These are phyloP conservation scores for Monomorium pharaonis DNA, from an alignment of 1,140 invertebrate species.

Conservation along the genomic window DNA sequence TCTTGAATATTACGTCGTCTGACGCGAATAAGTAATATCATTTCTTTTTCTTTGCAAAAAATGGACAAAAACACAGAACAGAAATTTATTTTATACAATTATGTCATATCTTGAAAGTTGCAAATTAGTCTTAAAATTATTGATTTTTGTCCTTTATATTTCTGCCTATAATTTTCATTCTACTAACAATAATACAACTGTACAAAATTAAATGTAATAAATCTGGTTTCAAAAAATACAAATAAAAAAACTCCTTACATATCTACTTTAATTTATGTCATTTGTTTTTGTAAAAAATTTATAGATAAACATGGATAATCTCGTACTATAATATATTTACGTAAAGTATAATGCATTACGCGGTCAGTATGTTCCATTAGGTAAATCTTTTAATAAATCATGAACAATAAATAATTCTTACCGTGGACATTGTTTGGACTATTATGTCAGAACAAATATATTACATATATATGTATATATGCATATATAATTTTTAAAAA, in stretches of 20 bases:
- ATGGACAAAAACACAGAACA: not conserved
- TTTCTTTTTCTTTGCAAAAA: not conserved
- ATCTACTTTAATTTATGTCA: not conserved
- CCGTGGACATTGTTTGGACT: not conserved
- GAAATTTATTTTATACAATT: not conserved
- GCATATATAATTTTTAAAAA: not conserved
- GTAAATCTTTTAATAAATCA: conserved; percentile 20
- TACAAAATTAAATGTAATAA: not conserved
- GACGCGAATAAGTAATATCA: not conserved
- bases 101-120: not conserved
- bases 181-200: not conserved
- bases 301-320: not conserved
- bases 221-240: not conserved
- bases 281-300: not conserved
- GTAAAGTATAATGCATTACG: not conserved
- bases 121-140: not conserved
- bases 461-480: not conserved
- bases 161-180: not conserved
- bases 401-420: conserved; percentile 13
- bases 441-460: not conserved
- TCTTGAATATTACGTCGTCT: conserved; percentile 8
- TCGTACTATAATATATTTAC: not conserved
- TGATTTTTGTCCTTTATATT: not conserved
- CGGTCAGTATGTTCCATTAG: not conserved
- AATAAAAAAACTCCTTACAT: not conserved